Conservation (phyloP, 2,113 vertebrate genomes). For the Ursus arctos region DNA sequence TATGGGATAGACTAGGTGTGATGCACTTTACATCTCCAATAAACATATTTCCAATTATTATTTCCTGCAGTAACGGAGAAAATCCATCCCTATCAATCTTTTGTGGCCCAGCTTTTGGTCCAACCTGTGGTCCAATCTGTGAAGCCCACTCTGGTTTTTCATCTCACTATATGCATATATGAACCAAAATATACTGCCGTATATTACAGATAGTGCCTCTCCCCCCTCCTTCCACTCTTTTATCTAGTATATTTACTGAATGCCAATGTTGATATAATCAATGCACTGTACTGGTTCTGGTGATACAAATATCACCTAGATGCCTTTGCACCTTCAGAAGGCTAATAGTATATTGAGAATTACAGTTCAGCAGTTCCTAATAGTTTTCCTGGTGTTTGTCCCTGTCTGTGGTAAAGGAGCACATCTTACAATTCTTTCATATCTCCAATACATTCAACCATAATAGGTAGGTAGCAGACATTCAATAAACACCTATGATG, state of each 20-base stretch:
- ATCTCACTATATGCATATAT: neutral
- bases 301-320: neutral
- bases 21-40: neutral
- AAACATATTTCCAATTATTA: neutral
- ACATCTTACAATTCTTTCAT: neutral
- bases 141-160: neutral
- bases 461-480: neutral
- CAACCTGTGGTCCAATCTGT: neutral
- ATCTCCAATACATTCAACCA: neutral
- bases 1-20: neutral
- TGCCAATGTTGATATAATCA: neutral
- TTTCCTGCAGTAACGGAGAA: neutral
- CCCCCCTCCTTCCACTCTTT: neutral
- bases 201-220: neutral
- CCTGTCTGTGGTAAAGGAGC: neutral
- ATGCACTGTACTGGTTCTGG: neutral
- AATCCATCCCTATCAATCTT: neutral
- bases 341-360: neutral
- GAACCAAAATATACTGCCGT: neutral
- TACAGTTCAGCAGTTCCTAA: neutral
- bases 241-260: neutral
- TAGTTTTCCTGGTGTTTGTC: neutral
- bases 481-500: neutral
- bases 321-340: neutral
- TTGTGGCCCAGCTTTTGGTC: neutral